Conservation (phyloP, 1,140 invertebrate species). For the Plectrocnemia conspersa region DNA sequence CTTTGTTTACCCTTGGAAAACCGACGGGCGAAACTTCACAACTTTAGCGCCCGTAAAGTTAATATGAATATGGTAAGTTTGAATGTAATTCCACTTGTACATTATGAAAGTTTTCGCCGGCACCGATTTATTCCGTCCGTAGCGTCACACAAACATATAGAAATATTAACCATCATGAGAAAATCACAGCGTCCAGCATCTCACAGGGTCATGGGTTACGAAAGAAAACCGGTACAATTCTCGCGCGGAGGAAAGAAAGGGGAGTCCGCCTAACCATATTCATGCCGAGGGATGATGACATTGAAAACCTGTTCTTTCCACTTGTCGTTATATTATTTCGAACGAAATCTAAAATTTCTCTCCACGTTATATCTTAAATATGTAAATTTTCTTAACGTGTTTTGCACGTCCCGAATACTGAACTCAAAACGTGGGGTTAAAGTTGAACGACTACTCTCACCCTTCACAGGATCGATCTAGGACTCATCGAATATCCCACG, state of each 20-base stretch:
- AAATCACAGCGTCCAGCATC: constrained; percentile 13
- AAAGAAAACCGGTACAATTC: background rate
- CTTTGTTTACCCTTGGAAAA: constrained; percentile 29
- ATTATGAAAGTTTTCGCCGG: constrained; percentile 1
- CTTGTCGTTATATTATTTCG: too few species aligned
- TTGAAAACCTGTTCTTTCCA: too few species aligned
- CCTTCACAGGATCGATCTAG: too few species aligned
- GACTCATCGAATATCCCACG: constrained; percentile 16
- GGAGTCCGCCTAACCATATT: background rate
- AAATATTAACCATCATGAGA: too few species aligned
- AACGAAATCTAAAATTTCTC: too few species aligned
- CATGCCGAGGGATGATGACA: background rate
- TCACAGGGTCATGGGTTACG: constrained; percentile 18
- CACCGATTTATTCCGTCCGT: background rate
- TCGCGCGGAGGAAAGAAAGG: background rate
- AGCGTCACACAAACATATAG: background rate
- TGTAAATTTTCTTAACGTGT: too few species aligned
- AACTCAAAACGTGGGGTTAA: too few species aligned
- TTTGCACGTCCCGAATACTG: too few species aligned
- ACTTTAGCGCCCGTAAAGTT: constrained; percentile 26
- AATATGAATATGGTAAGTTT: constrained; percentile 33
- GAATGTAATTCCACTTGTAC: constrained; percentile 16
- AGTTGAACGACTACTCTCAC: too few species aligned
- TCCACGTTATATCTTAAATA: too few species aligned
- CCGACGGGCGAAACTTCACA: constrained; percentile 22